Evolutionary conservation across 2,888 invertebrate species (phyloP).

Genomic region (Perithous albicinctus): DNA sequence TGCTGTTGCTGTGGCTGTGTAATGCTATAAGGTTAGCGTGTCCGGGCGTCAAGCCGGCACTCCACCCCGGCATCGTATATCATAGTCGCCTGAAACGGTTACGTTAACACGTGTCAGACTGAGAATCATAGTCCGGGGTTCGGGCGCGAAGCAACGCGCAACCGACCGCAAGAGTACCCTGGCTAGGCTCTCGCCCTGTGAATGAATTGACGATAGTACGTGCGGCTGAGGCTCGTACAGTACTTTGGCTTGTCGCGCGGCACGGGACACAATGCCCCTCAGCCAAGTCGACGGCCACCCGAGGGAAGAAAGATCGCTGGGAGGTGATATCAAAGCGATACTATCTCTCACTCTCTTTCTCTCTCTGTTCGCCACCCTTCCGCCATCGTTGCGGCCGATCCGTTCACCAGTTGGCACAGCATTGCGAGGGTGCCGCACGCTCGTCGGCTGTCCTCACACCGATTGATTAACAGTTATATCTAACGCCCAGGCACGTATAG

Average conservation of each 20-base stretch:
- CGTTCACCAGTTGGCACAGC: conserved; percentile 48
- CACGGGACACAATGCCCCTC: conserved; percentile 49
- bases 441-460: conserved; percentile 36
- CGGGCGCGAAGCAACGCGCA: conserved; percentile 37
- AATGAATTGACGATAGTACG: conserved; percentile 36
- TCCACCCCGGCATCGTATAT: conserved; percentile 40
- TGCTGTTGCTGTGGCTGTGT: too few relatives aligned
- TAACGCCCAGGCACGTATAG: conserved; percentile 4
- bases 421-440: conserved; percentile 43
- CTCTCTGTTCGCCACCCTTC: neutral
- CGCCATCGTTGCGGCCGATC: conserved; percentile 13
- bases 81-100: conserved; percentile 60
- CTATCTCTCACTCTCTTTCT: conserved; percentile 21
- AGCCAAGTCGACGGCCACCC: conserved; percentile 26
- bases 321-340: conserved; percentile 65
- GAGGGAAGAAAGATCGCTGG: conserved; percentile 63
- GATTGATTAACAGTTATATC: conserved; percentile 60
- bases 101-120: conserved; percentile 65
- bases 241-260: conserved; percentile 52
- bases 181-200: neutral
- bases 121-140: conserved; percentile 55
- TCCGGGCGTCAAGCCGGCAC: conserved; percentile 35
- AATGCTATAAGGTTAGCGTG: conserved; percentile 41
- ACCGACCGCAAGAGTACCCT: conserved; percentile 14
- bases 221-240: conserved; percentile 32